A percentile compares a stretch with the other conserved stretches of the same genome.
phyloP scores from a whole-genome alignment of 1,140 invertebrate genomes.

The Carposina sasakii region DNA sequence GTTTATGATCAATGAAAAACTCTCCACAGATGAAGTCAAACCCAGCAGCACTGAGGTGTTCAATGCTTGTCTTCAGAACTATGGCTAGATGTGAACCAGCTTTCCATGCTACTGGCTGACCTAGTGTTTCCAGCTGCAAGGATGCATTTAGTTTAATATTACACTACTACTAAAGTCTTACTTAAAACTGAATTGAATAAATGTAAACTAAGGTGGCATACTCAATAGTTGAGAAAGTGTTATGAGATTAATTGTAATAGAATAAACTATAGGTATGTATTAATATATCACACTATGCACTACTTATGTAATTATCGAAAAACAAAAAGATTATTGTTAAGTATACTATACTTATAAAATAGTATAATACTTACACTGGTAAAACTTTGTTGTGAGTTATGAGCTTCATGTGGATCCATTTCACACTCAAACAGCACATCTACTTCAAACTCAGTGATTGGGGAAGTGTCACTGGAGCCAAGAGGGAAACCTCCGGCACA shows the following conservation, averaged over 20 bases:
- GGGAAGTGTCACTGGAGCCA: slow-evolving; percentile 39
- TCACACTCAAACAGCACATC: slow-evolving; percentile 64
- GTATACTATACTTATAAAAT: too few species aligned
- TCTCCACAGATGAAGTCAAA: slow-evolving; percentile 61
- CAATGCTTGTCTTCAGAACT: slow-evolving; percentile 59
- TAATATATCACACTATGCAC: too few species aligned
- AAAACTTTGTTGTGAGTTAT: slow-evolving; percentile 43
- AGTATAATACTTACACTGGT: slow-evolving; percentile 37
- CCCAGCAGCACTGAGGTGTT: slow-evolving; percentile 53
- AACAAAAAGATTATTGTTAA: too few species aligned
- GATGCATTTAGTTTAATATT: too few species aligned
- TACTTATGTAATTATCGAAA: too few species aligned
- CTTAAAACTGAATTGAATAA: too few species aligned
- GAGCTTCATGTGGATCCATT: slow-evolving; percentile 57
- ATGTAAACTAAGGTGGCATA: too few species aligned
- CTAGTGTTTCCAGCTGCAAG: slow-evolving; percentile 59
- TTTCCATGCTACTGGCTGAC: slow-evolving; percentile 63
- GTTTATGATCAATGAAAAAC: slow-evolving; percentile 58
- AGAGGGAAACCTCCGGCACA: slow-evolving; percentile 53
- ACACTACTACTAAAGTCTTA: too few species aligned
- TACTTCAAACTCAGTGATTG: slow-evolving; percentile 49
- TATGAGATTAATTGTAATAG: too few species aligned
- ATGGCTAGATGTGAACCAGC: slow-evolving; percentile 58
- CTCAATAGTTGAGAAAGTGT: too few species aligned
- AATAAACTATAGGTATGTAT: too few species aligned